Evolutionary conservation across 2,113 vertebrate genomes (phyloP), one percentile per base, ranked within the genome.

Genomic region (Brachypteracias leptosomus): DNA sequence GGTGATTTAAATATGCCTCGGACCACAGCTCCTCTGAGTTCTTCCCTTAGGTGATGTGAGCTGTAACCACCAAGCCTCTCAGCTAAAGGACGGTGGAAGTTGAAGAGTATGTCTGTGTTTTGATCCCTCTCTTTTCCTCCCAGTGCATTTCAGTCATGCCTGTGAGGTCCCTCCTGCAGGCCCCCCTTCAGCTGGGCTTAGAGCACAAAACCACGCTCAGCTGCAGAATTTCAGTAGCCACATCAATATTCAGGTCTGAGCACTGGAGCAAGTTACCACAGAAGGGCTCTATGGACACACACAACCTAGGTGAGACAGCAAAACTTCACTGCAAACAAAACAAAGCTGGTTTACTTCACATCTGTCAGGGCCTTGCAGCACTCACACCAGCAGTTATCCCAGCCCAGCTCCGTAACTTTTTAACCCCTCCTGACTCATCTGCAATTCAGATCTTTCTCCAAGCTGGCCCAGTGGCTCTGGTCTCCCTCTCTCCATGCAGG

Each of bases 341-440:
- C 0, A 0, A 29, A 72, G 42, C 38, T 17, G 8, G 7, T 49
- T 80, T 33, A 3, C 6, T 11, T 26, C 57, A 6, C 47, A 24
- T 10, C 57, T 67, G 62, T 5, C 71, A 54, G 0, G 2, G 57
- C 57, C 57, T 8, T 3, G 44, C 28, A 54, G 70, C 31, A 35
- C 49, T 20, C 40, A 24, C 1, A 2, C 36, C 44, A n/a, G 44
- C 15, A 42, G 44, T 24, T 40, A 73, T 16, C 33, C 38, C 57
- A 62, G 78, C 31, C 36, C 78, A 44, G 13, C 28, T 40, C 16
- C 0, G 1, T 0, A 44, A n/a, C 29, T 62, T 35, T 40, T 40
- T n/a, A 68, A 77, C 25, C 16, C 20, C 28, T 85, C 65, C 33
- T 5, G 63, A 19, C 25, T 49, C 44, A 58, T 16, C 62, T 67